Percentiles rank a stretch among this genome's conserved stretches.
These are phyloP conservation scores for Dipodomys spectabilis DNA, from an alignment of 2,113 vertebrate genomes.

Conservation along the genomic window DNA sequence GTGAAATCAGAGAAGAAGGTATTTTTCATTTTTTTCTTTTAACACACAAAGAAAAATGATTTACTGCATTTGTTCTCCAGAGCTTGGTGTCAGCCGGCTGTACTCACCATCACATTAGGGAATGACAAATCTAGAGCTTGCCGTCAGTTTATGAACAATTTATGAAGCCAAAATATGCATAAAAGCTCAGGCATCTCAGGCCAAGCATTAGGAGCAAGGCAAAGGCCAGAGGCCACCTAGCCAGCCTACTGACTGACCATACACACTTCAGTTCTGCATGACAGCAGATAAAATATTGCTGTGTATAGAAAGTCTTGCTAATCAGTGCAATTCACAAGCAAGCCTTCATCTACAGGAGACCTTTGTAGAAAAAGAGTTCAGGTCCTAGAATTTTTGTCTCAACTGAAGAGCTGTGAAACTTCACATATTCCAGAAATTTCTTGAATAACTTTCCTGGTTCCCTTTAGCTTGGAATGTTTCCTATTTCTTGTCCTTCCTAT, in stretches of 20 bases:
- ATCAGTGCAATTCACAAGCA: background rate
- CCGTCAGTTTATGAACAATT: conserved; percentile 46
- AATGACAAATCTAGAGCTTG: conserved; percentile 55
- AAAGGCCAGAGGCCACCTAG: conserved; percentile 1
- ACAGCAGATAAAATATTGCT: background rate
- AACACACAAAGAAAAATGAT: conserved; percentile 44
- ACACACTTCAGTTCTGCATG: background rate
- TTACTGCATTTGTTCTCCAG: conserved; percentile 39
- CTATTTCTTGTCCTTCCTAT: background rate
- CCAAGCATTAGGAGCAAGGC: background rate
- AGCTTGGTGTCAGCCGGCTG: conserved; percentile 34
- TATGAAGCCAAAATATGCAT: conserved; percentile 23
- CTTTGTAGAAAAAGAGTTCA: background rate
- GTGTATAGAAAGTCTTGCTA: background rate
- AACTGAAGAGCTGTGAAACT: background rate
- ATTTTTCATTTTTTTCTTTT: conserved; percentile 61
- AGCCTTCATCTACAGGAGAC: background rate
- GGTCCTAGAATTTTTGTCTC: background rate
- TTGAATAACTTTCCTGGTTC: background rate
- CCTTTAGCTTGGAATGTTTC: too few relatives aligned
- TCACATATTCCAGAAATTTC: background rate
- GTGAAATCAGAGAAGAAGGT: conserved; percentile 53
- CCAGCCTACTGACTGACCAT: background rate
- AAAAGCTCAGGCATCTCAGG: background rate
- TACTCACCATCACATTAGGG: conserved; percentile 29